A percentile compares a stretch with the other conserved stretches of the same genome.
Conservation (phyloP, 2,113 vertebrate genomes). For the Scomber colias region DNA sequence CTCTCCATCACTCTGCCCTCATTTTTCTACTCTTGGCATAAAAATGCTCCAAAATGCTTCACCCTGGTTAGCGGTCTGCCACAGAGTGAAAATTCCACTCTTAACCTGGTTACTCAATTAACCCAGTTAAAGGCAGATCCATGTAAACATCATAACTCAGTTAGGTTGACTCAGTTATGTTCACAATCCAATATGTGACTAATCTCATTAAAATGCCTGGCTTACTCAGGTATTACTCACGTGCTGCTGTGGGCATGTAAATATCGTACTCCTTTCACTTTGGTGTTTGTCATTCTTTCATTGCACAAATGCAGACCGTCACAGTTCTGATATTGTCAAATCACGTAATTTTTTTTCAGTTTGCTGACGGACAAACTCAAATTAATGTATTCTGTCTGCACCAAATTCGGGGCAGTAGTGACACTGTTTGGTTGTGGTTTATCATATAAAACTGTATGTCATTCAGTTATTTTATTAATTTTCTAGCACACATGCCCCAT, state of each 20-base stretch:
- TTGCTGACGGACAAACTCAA: background rate
- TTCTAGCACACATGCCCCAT: no score
- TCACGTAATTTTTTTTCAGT: constrained; percentile 1
- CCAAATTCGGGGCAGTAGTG: background rate
- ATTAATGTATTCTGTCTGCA: background rate
- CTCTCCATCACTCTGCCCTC: background rate
- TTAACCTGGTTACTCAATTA: constrained; percentile 38
- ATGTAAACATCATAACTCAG: constrained; percentile 32
- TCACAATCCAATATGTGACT: constrained; percentile 29
- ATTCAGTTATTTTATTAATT: no score
- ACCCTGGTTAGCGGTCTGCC: background rate
- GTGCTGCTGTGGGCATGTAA: background rate
- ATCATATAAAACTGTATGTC: background rate
- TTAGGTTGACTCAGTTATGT: constrained; percentile 36
- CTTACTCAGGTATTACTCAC: background rate
- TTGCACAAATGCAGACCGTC: background rate
- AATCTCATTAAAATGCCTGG: background rate
- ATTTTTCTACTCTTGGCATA: background rate
- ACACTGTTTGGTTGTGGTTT: background rate
- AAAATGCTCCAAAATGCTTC: background rate
- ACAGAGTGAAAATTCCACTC: constrained; percentile 15
- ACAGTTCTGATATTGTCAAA: background rate
- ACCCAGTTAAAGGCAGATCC: constrained; percentile 4
- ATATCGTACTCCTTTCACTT: background rate
- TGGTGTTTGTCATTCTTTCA: background rate